A percentile compares a stretch with the other conserved stretches of the same genome.
Conservation (phyloP, 2,113 vertebrate genomes). For the Ellobius talpinus region DNA sequence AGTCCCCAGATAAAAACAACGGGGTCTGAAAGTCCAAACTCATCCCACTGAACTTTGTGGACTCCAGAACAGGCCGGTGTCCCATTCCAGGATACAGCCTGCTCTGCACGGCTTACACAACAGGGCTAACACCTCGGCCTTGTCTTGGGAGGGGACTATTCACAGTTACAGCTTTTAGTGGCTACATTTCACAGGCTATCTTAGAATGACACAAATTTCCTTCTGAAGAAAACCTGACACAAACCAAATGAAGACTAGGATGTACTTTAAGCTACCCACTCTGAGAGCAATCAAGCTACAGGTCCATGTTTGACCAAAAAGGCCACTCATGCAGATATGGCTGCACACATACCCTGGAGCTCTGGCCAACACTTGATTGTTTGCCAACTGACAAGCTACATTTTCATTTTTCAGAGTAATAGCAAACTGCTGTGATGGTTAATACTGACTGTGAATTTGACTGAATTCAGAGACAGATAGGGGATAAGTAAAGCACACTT, state of each 20-base stretch:
- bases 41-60: neutral
- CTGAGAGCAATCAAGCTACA: neutral
- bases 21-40: neutral
- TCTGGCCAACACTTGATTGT: neutral
- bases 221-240: neutral
- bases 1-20: neutral
- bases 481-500: neutral
- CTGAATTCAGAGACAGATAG: neutral
- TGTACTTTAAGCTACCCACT: neutral
- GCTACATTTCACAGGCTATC: neutral
- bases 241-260: neutral
- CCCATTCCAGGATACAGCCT: neutral
- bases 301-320: neutral
- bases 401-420: constrained; percentile 31
- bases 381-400: constrained; percentile 10
- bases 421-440: neutral
- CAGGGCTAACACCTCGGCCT: neutral
- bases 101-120: neutral
- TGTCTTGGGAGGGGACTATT: neutral
- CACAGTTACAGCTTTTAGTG: neutral
- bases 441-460: neutral
- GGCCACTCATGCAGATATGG: neutral
- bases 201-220: neutral
- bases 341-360: neutral
- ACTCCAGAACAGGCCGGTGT: neutral